Base-by-base conservation (phyloP, 2,797 vertebrate genomes). In the Falco rusticolus region DNA sequence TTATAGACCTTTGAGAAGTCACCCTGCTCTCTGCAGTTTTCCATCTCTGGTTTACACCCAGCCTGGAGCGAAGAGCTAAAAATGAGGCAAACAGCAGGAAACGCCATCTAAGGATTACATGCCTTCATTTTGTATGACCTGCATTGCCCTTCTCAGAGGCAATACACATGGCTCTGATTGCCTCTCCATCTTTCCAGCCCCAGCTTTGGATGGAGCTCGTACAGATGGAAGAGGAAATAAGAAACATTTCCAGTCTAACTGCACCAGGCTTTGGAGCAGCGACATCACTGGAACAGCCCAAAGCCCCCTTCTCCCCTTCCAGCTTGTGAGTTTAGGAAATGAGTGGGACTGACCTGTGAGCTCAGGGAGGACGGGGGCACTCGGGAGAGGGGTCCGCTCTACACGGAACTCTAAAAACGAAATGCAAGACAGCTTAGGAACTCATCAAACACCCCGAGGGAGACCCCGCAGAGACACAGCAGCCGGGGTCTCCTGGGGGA, bases 381-480 rank as follows among this genome's bases (percentile, higher is more conserved):
- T 99, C 99, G 99, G 99, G 98, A 99, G 99, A 98, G 99, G 99
- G 98, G 99, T 99, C 99, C 99, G 99, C 99, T 99, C 99, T 99
- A 99, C 99, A 99, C 99, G 99, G 99, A 99, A 99, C 98, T 99
- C 99, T 99, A 99, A 99, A 99, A 97, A 99, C 84, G 98, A 99
- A 99, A 99, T 98, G 98, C 97, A 99, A 99, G 99, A 98, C 98
- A 98, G 97, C 97, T 98, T 98, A 99, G 98, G 99, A 98, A 98
- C 97, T 97, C 91, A 95, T 96, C 97, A 91, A 97, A 87, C 1
- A 22, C 76, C 89, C 66, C 65, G 0, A 47, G 93, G 91, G 83
- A 91, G 82, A 96, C 84, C 97, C 87, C 34, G 61, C 83, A 60
- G 65, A 94, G 41, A 89, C 54, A 74, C 16, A 3, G 75, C 68